Conservation (phyloP, 2,797 vertebrate genomes). For the Echiichthys vipera region DNA sequence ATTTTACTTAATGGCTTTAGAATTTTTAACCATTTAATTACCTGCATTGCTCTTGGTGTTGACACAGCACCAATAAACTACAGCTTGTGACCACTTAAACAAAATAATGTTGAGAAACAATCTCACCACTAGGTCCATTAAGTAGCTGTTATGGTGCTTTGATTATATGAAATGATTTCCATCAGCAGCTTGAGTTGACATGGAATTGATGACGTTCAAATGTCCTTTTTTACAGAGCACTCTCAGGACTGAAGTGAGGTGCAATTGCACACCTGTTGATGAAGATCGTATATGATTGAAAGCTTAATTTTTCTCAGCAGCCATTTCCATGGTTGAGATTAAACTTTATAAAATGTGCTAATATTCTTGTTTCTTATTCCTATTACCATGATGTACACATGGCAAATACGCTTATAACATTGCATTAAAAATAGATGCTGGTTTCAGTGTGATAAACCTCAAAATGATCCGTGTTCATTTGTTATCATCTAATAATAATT, state of each 20-base stretch:
- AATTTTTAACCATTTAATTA: not conserved
- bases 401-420: constrained; percentile 45
- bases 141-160: not conserved
- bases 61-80: not conserved
- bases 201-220: not conserved
- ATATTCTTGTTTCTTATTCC: constrained; percentile 36
- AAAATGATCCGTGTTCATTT: constrained; percentile 21
- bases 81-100: not conserved
- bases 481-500: constrained; percentile 36
- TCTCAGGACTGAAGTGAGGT: not conserved
- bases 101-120: not conserved
- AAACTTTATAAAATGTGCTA: constrained; percentile 8
- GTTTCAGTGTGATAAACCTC: constrained; percentile 27
- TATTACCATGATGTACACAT: constrained; percentile 46
- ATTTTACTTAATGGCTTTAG: not conserved
- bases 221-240: not conserved
- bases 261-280: not conserved
- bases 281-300: not conserved
- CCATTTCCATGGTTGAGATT: constrained; percentile 6
- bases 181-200: not conserved
- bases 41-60: not conserved
- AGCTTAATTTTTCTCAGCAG: not conserved
- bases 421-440: constrained; percentile 41
- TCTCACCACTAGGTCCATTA: not conserved
- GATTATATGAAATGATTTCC: not conserved